Evolutionary conservation across 2,113 vertebrate genomes (phyloP).

Genomic region (Trematocara stigmaticum): DNA sequence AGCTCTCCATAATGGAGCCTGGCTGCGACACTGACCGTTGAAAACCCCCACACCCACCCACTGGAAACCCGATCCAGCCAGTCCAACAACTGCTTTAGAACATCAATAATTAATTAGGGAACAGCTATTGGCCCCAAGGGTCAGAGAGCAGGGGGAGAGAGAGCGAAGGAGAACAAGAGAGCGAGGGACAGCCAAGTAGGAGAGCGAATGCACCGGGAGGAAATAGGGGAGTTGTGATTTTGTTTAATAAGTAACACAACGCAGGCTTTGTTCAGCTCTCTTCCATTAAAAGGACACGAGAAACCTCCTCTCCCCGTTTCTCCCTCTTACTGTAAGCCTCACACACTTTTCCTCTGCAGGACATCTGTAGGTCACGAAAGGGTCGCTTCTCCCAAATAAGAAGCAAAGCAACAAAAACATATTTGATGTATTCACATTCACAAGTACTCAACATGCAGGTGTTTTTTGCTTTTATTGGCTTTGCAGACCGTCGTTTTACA

Average conservation of each 20-base stretch:
- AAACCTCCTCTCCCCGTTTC: not conserved
- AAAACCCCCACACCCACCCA: conserved; percentile 13
- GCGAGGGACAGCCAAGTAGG: conserved; percentile 39
- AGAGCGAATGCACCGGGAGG: conserved; percentile 27
- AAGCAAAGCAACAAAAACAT: not conserved
- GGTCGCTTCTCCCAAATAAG: not conserved
- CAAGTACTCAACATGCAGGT: not conserved
- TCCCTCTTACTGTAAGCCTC: not conserved
- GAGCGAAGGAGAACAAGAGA: conserved; percentile 27
- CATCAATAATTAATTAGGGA: conserved; percentile 89
- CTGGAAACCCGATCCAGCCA: conserved; percentile 73
- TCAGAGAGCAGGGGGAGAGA: conserved; percentile 69
- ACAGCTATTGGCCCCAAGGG: conserved; percentile 78
- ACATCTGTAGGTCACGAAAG: not conserved
- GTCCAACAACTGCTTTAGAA: conserved; percentile 79
- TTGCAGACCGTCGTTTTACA: accelerated
- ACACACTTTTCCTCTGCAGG: not conserved
- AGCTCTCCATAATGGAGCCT: conserved; percentile 52
- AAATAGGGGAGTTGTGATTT: conserved; percentile 54
- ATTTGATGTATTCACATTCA: not conserved
- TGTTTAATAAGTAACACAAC: conserved; percentile 70
- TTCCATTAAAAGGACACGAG: conserved; percentile 19
- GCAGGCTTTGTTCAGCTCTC: conserved; percentile 54
- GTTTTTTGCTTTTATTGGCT: not conserved
- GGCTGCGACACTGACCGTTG: conserved; percentile 60